Base-by-base conservation (phyloP, 1,140 invertebrate genomes). In the Diabrotica undecimpunctata region DNA sequence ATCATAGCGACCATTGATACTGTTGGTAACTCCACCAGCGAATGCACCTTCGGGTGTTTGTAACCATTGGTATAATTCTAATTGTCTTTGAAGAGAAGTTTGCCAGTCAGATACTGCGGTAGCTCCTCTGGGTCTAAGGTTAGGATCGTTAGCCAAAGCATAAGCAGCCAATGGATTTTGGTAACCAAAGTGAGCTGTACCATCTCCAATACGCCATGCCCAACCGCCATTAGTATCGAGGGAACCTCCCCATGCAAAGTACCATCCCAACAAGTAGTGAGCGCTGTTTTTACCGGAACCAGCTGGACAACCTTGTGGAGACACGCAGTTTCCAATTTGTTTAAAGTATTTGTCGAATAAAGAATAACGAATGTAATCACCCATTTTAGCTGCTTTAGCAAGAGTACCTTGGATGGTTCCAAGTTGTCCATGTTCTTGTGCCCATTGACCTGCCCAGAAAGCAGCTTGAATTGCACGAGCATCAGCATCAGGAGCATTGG, bases 271-370 rank as follows among this genome's bases (percentile, higher is more conserved):
- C 8, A 68, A 50, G 11, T 64, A 68, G n/a, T 65, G 66, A 12
- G 66, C 13, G 39, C 58, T 65, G n/a, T 50, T 59, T 53, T 65
- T 68, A 14, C 61, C 62, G 7, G 13, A 53, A 5, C 55, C 46
- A 55, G 38, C 25, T 51, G 57, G 62, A 36, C 66, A 68, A 37
- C 41, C 53, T 14, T 50, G 25, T 58, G 62, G 57, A 13, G 57
- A 62, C 10, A 55, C 61, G 25, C 66, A 68, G 25, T 61, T 38
- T 52, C 66, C 66, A 55, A 66, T 35, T 60, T 66, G 14, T 54
- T 68, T 68, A 41, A 68, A 68, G 37, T 65, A 50, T 54, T 52
- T 62, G 39, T 68, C 67, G 39, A 65, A 68, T 9, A 68, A 58
- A n/a, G 60, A 39, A 54, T 68, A 68, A 7, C 67, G 52, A 8